These are phyloP conservation scores for Cheirogaleus major DNA, from an alignment of 2,797 vertebrate genomes.

Conservation along the genomic window DNA sequence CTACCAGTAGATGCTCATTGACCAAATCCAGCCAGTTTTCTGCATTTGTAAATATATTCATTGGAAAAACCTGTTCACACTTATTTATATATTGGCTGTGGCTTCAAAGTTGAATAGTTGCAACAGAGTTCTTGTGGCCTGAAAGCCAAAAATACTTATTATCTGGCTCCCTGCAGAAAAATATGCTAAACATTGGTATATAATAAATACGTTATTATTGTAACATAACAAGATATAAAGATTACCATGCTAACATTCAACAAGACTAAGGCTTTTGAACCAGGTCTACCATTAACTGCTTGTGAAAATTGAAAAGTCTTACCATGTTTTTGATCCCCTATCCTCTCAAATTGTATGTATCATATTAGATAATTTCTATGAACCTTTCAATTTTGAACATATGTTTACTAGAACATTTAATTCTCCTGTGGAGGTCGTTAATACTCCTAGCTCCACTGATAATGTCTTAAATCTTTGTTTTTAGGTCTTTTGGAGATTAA, in stretches of 20 bases:
- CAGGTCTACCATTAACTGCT: neutral
- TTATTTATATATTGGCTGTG: neutral
- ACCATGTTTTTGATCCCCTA: neutral
- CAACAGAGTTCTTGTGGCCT: neutral
- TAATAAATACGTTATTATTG: neutral
- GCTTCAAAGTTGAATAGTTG: neutral
- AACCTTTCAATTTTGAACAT: neutral
- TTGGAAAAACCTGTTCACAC: neutral
- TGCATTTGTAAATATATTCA: neutral
- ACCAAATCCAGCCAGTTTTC: neutral
- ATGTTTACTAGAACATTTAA: neutral
- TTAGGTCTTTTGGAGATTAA: neutral
- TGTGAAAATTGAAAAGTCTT: neutral
- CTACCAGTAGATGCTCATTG: neutral
- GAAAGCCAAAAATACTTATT: neutral
- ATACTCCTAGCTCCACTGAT: neutral
- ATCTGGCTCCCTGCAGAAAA: neutral
- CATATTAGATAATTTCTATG: neutral
- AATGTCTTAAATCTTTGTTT: neutral
- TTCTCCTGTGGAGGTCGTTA: neutral
- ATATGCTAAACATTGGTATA: neutral
- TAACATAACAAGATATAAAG: neutral
- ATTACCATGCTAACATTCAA: neutral
- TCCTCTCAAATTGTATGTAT: neutral
- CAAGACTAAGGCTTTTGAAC: neutral